Evolutionary conservation across 1,140 invertebrate species (phyloP).

Genomic region (Brachionus rubens): DNA sequence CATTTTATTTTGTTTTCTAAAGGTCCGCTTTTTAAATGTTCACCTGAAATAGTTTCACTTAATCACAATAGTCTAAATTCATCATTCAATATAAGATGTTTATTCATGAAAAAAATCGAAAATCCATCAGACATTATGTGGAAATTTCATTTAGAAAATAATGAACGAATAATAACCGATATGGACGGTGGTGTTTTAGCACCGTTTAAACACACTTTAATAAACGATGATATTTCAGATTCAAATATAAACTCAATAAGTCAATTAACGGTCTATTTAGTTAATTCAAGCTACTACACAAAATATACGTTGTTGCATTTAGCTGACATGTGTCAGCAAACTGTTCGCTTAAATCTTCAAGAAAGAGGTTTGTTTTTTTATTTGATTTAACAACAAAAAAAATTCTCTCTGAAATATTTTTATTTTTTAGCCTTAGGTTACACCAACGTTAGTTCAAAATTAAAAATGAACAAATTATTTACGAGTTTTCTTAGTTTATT

Average conservation of each 20-base stretch:
- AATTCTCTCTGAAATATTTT: neutral
- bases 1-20: neutral
- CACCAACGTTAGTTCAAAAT: neutral
- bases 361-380: constrained; percentile 12
- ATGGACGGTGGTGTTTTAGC: neutral
- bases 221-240: constrained; percentile 6
- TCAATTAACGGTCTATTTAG: constrained; percentile 2
- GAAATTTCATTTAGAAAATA: neutral
- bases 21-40: constrained; percentile 43
- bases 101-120: constrained; percentile 29
- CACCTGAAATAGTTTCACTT: constrained; percentile 36
- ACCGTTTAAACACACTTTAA: constrained; percentile 15
- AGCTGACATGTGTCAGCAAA: constrained; percentile 9
- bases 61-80: constrained; percentile 2
- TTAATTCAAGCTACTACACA: constrained; percentile 29
- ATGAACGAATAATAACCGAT: constrained; percentile 7
- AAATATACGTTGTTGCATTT: constrained; percentile 27
- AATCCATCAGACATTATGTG: constrained; percentile 29
- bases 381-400: too few relatives aligned
- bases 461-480: neutral
- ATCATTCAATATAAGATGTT: constrained; percentile 13
- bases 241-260: constrained; percentile 19
- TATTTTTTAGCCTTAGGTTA: neutral
- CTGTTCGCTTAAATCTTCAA: neutral
- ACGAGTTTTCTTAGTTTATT: neutral